phyloP scores from a whole-genome alignment of 2,888 invertebrate genomes.

The Campoplex capitator region DNA sequence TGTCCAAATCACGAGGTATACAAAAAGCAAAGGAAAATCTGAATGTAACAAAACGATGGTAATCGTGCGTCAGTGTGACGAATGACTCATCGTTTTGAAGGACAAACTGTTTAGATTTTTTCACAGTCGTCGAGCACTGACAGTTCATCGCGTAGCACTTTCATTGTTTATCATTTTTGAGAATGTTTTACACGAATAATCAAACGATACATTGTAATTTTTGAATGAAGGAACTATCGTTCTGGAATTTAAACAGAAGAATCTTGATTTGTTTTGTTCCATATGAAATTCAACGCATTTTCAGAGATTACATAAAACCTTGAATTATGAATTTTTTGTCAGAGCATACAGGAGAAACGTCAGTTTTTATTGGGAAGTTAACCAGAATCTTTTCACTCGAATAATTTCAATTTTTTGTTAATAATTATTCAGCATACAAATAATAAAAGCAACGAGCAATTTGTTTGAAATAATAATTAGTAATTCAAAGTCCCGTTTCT shows the following conservation, averaged over 20 bases:
- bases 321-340: not conserved
- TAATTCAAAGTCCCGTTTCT: not conserved
- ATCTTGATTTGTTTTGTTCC: not conserved
- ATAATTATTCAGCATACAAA: not conserved
- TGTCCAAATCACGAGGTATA: not conserved
- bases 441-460: not conserved
- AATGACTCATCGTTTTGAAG: conserved; percentile 11
- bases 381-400: not conserved
- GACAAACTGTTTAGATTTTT: not conserved
- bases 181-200: not conserved
- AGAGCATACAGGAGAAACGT: not conserved
- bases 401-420: not conserved
- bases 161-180: not conserved
- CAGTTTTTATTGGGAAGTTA: not conserved
- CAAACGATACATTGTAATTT: too few species aligned
- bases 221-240: not conserved
- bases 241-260: not conserved
- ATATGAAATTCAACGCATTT: too few species aligned
- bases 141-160: not conserved
- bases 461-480: not conserved
- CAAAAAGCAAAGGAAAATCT: not conserved
- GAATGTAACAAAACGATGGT: not conserved
- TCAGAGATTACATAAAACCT: too few species aligned
- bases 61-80: not conserved
- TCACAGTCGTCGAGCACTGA: not conserved